Percentiles rank a stretch among this genome's conserved stretches.
These are phyloP conservation scores for Protonibea diacanthus DNA, from an alignment of 2,797 vertebrate genomes.

Conservation along the genomic window DNA sequence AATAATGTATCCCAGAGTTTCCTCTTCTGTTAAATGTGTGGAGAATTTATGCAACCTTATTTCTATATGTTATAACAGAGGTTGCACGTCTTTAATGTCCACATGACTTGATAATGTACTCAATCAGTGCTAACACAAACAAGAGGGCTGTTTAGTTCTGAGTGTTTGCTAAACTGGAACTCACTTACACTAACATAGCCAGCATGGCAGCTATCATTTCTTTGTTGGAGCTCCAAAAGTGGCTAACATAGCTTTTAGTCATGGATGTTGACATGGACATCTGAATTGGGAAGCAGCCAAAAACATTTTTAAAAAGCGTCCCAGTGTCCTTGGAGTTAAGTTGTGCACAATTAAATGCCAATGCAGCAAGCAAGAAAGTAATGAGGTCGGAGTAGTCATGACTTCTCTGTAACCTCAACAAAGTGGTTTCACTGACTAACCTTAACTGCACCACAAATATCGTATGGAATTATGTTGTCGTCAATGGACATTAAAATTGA, in stretches of 20 bases:
- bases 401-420: background rate
- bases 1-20: background rate
- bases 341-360: background rate
- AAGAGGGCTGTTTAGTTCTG: background rate
- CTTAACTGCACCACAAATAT: background rate
- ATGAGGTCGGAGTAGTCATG: background rate
- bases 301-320: background rate
- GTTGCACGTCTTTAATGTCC: background rate
- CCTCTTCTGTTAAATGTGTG: background rate
- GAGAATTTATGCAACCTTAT: background rate
- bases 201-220: background rate
- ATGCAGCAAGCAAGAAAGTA: background rate
- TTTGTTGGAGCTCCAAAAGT: background rate
- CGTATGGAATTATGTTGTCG: too few species aligned
- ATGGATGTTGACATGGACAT: background rate
- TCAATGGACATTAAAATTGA: background rate
- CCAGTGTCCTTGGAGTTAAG: background rate
- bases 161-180: background rate
- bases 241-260: background rate
- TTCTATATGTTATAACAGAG: background rate
- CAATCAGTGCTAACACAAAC: background rate
- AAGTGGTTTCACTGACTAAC: background rate
- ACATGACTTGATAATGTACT: background rate
- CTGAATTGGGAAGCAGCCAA: background rate
- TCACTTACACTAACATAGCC: background rate